Evolutionary conservation across 2,113 vertebrate genomes (phyloP).

Genomic region (Phyllopteryx taeniolatus): DNA sequence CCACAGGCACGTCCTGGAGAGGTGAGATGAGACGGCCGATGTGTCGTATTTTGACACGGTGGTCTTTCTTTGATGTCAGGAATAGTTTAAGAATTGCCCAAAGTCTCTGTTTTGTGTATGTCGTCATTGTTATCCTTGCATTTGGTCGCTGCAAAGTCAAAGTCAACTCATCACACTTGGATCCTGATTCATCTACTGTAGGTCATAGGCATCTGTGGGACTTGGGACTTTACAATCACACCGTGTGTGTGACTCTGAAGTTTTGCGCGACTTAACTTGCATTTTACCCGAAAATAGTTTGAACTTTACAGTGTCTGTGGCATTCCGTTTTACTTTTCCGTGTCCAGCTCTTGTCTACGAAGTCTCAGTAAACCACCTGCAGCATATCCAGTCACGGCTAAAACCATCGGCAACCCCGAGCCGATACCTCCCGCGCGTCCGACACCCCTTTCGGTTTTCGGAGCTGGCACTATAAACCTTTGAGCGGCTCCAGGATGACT

Average conservation of each 20-base stretch:
- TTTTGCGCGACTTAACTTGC: no score
- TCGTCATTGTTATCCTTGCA: neutral
- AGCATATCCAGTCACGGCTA: neutral
- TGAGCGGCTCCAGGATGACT: constrained; percentile 30
- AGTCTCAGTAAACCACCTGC: constrained; percentile 19
- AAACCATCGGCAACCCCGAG: no score
- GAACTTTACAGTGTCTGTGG: neutral
- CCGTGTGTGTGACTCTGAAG: neutral
- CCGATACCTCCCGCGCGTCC: neutral
- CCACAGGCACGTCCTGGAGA: constrained; percentile 36
- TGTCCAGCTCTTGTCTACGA: neutral
- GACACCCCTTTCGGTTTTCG: constrained; percentile 16
- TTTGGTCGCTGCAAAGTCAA: neutral
- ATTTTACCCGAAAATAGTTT: no score
- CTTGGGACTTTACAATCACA: neutral
- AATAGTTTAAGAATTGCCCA: neutral
- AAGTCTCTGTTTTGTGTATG: neutral
- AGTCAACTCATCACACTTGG: neutral
- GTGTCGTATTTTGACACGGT: constrained; percentile 20
- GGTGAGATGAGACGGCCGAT: constrained; percentile 12
- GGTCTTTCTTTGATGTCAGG: constrained; percentile 19
- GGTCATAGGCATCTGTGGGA: constrained; percentile 1
- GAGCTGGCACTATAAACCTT: constrained; percentile 16
- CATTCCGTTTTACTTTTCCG: neutral
- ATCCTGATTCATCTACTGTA: constrained; percentile 2